Evolutionary conservation across 2,888 invertebrate species (phyloP), one percentile per base, ranked within the genome.

Genomic region (Lottia gigantea): DNA sequence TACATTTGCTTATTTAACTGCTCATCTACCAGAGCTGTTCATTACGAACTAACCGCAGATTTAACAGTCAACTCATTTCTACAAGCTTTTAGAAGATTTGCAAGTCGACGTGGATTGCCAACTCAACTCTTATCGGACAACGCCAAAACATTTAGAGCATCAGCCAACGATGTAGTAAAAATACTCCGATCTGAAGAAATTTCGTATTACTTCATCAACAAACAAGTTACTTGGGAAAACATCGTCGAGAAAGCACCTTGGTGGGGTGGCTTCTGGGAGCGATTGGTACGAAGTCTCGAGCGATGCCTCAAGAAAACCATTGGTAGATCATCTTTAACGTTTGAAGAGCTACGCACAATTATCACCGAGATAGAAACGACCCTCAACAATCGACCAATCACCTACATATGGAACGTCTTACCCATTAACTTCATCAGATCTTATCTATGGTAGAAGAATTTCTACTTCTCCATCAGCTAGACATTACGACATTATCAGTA

Each of bases 11-110:
- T 55, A 55, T 55, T 55, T 19, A 55, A 2, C n/a, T 55, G 55
- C 23, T n/a, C 55, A n/a, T 55, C 55, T 19, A 55, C 55, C n/a
- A 55, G 55, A 55, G 55, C 55, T 14, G 55, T 55, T 12, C 55
- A 55, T 23, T 23, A 19, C 23, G 55, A 55, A 19, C 55, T 23
- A 11, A 55, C 55, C n/a, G 15, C 19, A 23, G 55, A 55, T 55
- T 23, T 55, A 19, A 19, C 55, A 14, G 55, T 55, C 23, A n/a
- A 11, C n/a, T 55, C 55, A 19, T 55, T 55, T 55, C 23, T 55
- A 19, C 55, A 19, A 11, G 23, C 55, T 12, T 55, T 55, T 14
- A 19, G 55, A 55, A n/a, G 55, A 55, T 55, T 55, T 55, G 7
- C 55, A 23, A 55, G 55, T 55, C 19, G 23, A 55, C 8, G 55